A percentile compares a stretch with the other conserved stretches of the same genome.
Conservation (phyloP, 2,888 invertebrate genomes). For the Eupithecia pulchellata region DNA sequence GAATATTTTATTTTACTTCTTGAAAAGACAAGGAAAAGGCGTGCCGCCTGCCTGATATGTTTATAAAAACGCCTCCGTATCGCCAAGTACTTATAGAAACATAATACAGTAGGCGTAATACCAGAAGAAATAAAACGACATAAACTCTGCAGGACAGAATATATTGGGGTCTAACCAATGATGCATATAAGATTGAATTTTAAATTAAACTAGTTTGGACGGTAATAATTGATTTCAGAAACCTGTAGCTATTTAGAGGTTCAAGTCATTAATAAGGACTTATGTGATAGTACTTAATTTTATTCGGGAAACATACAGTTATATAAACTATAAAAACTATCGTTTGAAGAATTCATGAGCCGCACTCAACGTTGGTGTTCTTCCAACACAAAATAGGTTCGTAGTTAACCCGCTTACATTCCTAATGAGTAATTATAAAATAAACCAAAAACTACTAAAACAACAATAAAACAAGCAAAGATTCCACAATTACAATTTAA, state of each 20-base stretch:
- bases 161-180: neutral
- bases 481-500: too few relatives aligned
- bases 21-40: conserved; percentile 44
- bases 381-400: too few relatives aligned
- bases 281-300: too few relatives aligned
- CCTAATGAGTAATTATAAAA: too few relatives aligned
- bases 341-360: too few relatives aligned
- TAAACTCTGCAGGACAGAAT: neutral
- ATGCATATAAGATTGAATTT: neutral
- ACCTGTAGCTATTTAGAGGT: neutral
- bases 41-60: conserved; percentile 37
- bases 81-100: conserved; percentile 38
- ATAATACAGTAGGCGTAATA: conserved; percentile 36
- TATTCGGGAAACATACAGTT: too few relatives aligned
- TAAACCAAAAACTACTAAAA: too few relatives aligned
- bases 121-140: conserved; percentile 5
- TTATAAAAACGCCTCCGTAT: conserved; percentile 39
- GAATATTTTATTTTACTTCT: conserved; percentile 33
- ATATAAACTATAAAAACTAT: too few relatives aligned
- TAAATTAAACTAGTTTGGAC: neutral
- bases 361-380: too few relatives aligned
- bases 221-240: neutral
- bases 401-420: too few relatives aligned
- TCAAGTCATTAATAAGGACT: too few relatives aligned
- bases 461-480: too few relatives aligned